Evolutionary conservation across 2,113 vertebrate genomes (phyloP).

Genomic region (Sinocyclocheilus maitianheensis): DNA sequence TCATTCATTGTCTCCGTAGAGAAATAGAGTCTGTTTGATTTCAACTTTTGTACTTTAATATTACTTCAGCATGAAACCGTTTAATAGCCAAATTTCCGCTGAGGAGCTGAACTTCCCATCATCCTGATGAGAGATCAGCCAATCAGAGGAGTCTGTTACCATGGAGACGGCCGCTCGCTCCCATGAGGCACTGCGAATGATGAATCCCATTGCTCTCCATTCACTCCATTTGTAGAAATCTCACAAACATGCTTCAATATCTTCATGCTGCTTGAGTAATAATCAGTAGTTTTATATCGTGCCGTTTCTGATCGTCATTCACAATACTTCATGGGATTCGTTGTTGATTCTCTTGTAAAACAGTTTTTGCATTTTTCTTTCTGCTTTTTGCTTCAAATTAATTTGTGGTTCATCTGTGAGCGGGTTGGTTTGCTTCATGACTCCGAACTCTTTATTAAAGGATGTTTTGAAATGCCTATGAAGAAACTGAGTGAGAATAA

Average conservation of each 20-base stretch:
- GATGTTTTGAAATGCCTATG: not conserved
- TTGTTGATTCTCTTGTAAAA: too few species aligned
- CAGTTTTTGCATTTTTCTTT: not conserved
- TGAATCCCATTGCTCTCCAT: not conserved
- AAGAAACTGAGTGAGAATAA: not conserved
- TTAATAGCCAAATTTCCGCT: not conserved
- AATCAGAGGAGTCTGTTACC: not conserved
- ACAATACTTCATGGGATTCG: too few species aligned
- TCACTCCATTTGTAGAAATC: too few species aligned
- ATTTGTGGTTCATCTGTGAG: not conserved
- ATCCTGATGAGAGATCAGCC: not conserved
- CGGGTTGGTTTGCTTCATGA: not conserved
- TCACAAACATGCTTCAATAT: too few species aligned
- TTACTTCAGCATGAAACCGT: not conserved
- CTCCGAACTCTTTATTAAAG: not conserved
- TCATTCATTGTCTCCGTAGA: too few species aligned
- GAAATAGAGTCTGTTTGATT: too few species aligned
- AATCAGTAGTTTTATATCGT: too few species aligned
- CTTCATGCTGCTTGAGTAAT: too few species aligned
- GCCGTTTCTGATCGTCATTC: too few species aligned
- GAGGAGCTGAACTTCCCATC: not conserved
- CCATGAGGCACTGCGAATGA: not conserved
- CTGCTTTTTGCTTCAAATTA: not conserved
- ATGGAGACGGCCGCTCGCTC: not conserved
- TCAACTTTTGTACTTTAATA: too few species aligned